Evolutionary conservation across 2,888 invertebrate genomes (phyloP).

Genomic region (Helicoverpa assulta): DNA sequence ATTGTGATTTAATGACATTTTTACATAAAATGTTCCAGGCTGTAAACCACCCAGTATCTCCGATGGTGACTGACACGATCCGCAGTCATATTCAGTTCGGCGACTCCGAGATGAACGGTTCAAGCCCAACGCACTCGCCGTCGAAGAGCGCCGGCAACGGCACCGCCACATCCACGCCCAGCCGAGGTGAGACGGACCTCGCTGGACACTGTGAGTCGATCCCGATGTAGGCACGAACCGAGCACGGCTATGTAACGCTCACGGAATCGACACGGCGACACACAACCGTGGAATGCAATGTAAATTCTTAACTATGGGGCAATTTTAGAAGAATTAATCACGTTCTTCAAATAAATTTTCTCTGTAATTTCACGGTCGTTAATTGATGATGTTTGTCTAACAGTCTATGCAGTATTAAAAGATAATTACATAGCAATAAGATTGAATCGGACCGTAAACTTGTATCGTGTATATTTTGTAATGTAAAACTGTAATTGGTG

Average conservation of each 20-base stretch:
- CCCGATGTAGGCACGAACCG: conserved; percentile 81
- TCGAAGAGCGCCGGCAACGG: conserved; percentile 78
- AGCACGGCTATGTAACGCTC: conserved; percentile 75
- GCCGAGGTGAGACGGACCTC: conserved; percentile 88
- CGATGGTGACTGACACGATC: conserved; percentile 90
- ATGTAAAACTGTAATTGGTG: conserved; percentile 18
- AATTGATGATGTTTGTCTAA: conserved; percentile 45
- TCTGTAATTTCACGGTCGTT: conserved; percentile 53
- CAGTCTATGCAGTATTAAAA: conserved; percentile 47
- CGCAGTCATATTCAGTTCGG: conserved; percentile 91
- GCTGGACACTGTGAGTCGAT: conserved; percentile 87
- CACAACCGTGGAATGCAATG: conserved; percentile 51
- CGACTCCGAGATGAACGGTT: conserved; percentile 81
- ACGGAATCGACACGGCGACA: conserved; percentile 50
- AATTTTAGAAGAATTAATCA: conserved; percentile 21
- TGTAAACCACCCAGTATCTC: conserved; percentile 85
- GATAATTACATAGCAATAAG: conserved; percentile 52
- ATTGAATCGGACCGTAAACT: conserved; percentile 42
- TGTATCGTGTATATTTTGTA: conserved; percentile 35
- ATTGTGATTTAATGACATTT: background rate
- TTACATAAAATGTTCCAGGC: conserved; percentile 73
- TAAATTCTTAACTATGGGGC: conserved; percentile 11
- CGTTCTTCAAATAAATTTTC: conserved; percentile 20
- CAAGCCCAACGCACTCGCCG: conserved; percentile 79
- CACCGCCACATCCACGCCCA: conserved; percentile 84